Conservation (phyloP, 2,888 invertebrate species). For the Lasioglossum calceatum region DNA sequence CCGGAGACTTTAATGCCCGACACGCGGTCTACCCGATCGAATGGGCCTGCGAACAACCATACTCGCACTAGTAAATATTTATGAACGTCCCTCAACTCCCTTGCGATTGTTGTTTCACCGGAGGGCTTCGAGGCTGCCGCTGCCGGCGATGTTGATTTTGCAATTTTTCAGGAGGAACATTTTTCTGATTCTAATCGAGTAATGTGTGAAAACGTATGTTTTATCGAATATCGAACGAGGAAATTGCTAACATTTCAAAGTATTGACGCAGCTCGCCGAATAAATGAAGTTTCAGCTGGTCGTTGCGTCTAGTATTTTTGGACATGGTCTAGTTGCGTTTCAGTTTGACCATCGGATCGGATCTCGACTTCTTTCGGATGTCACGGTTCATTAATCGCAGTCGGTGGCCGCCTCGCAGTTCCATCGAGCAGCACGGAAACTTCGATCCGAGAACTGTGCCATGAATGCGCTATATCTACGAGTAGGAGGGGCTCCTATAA, state of each 20-base stretch:
- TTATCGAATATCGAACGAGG: neutral
- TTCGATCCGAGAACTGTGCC: neutral
- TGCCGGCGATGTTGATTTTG: too few species aligned
- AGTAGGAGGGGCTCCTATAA: neutral
- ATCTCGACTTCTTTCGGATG: conserved; percentile 1
- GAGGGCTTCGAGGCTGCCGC: too few species aligned
- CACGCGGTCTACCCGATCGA: neutral
- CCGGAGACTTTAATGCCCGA: conserved; percentile 36
- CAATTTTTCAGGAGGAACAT: too few species aligned
- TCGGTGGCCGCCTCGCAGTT: neutral
- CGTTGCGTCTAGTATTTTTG: neutral
- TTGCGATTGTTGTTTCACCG: neutral
- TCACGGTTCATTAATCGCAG: neutral
- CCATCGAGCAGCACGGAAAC: neutral
- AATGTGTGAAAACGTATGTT: neutral
- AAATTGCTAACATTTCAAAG: neutral
- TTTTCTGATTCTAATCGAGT: neutral
- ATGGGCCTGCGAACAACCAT: neutral
- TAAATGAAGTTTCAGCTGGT: neutral
- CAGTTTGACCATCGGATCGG: neutral
- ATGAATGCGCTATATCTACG: neutral
- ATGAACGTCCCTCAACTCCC: neutral
- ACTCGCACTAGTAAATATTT: conserved; percentile 24
- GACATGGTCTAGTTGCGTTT: neutral
- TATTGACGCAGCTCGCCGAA: neutral